Conservation (phyloP, 2,113 vertebrate genomes). For the Cyprinus carpio region DNA sequence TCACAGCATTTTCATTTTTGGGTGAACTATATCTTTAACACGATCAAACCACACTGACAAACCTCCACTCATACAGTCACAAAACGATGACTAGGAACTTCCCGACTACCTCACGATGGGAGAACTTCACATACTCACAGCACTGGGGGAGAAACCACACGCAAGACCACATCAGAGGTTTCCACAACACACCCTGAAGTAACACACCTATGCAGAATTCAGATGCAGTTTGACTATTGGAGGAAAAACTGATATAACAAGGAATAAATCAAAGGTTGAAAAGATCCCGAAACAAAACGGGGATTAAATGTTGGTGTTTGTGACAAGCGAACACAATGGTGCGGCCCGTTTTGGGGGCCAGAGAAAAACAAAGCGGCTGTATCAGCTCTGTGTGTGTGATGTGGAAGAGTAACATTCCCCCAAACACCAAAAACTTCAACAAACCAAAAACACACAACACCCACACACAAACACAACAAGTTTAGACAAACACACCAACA, state of each 20-base stretch:
- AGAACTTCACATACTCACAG: conserved; percentile 20
- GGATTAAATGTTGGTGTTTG: conserved; percentile 29
- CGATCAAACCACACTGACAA: not conserved
- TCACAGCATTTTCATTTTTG: not conserved
- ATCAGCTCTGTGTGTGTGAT: conserved; percentile 53
- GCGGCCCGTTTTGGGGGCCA: conserved; percentile 23
- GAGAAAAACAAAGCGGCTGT: conserved; percentile 51
- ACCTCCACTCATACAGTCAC: not conserved
- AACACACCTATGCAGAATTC: conserved; percentile 23
- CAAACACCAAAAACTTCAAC: no score
- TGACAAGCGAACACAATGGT: conserved; percentile 40
- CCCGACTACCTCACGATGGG: conserved; percentile 9
- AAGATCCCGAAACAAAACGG: not conserved
- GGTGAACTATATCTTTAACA: no score
- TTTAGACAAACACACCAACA: conserved; percentile 61
- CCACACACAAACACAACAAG: conserved; percentile 57
- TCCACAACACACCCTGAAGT: conserved; percentile 23
- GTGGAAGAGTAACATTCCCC: conserved; percentile 62
- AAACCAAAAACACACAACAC: conserved; percentile 61
- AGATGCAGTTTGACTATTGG: not conserved
- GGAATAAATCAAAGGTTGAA: not conserved
- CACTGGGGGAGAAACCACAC: conserved; percentile 7
- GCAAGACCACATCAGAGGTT: conserved; percentile 32
- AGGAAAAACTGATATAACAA: not conserved
- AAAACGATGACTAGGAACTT: conserved; percentile 34